Base-by-base conservation (phyloP, 1,140 invertebrate species). In the Calephelis virginiensis region DNA sequence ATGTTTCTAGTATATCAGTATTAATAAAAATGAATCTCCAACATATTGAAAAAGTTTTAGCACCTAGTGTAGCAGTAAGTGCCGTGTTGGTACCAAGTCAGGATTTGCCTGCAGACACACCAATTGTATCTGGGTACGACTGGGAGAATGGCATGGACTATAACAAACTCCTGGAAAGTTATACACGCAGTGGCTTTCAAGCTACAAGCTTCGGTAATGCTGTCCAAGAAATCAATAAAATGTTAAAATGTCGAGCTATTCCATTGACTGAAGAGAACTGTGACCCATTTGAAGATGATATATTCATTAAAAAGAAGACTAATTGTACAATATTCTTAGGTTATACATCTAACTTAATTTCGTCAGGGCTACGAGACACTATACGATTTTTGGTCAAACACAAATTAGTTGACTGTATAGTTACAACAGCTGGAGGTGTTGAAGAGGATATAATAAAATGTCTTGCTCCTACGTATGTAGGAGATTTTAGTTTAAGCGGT, bases 381-480 rank as follows among this genome's bases (percentile, higher is more conserved):
- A 96, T 99, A 71, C 90, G 94, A 70, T 98, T 97, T 92, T 92
- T 99, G 66, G 97, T 97, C 6, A 94, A 99, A 87, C 96, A 99
- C 88, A 92, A 86, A 68, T 80, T 92, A 93, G 93, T 99, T 48
- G 99, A 99, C 90, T 98, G 97, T 82, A 94, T 99, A 70, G 99
- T 99, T 0, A 98, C 98, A 47, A 99, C 98, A 56, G 99, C 98
- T 13, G 99, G 99, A 28, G 99, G 99, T 14, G 93, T 99, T 4
- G 99, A 99, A 91, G 99, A 99, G 92, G 99, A 99, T 92, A 94
- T 99, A 47, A 99, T 99, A 49, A 99, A 99, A 93, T 99, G 99
- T 91, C 91, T 99, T 61, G 97, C 96, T 5, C 97, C 98, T 6
- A 99, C 98, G 0, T 99, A 96, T 81, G 77, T 99, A 37, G 98